These are phyloP conservation scores for Sthenelais limicola DNA, from an alignment of 2,888 invertebrate species.

Conservation along the genomic window DNA sequence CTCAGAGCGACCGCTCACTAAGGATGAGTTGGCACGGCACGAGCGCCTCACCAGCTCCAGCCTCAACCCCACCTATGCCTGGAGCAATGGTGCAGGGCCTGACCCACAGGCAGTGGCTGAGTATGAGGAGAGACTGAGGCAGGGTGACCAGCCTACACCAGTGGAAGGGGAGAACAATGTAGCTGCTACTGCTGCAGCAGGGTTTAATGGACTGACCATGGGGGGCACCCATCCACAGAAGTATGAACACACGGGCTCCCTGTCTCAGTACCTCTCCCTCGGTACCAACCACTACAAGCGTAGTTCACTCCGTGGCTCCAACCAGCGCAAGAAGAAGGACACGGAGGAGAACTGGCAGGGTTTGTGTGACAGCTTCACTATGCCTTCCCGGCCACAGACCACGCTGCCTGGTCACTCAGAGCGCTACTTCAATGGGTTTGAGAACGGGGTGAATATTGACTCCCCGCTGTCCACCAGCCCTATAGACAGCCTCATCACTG, in stretches of 20 bases:
- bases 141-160: neutral
- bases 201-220: neutral
- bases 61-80: constrained; percentile 4
- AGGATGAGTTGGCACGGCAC: constrained; percentile 14
- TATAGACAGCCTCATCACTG: constrained; percentile 3
- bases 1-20: constrained; percentile 23
- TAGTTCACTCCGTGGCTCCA: neutral
- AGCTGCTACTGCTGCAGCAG: no score
- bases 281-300: constrained; percentile 22
- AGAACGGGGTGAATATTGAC: neutral
- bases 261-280: constrained; percentile 15
- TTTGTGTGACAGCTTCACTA: constrained; percentile 6
- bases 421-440: neutral
- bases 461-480: neutral
- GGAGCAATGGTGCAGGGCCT: neutral
- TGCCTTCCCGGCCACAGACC: neutral
- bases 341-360: constrained; percentile 7
- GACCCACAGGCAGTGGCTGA: no score
- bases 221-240: constrained; percentile 1
- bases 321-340: neutral
- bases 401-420: constrained; percentile 1
- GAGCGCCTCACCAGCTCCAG: neutral
- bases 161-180: no score
- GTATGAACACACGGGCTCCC: neutral
- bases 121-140: no score